Conservation (phyloP, 2,888 invertebrate genomes). For the Agonopterix alstromeriana region DNA sequence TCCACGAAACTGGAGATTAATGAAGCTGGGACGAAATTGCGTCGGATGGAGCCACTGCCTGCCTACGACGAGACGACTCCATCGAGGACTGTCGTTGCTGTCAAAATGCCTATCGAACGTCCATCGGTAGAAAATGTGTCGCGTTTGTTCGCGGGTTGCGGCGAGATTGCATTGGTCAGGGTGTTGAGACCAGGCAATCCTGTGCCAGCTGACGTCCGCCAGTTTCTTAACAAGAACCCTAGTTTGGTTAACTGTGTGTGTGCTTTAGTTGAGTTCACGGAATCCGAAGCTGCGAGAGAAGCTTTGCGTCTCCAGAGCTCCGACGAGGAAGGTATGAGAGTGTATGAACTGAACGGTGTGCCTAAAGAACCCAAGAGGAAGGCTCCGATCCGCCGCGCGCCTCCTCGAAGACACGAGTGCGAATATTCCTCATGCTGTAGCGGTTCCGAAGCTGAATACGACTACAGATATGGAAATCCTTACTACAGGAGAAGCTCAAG, state of each 20-base stretch:
- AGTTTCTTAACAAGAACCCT: conserved; percentile 93
- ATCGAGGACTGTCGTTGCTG: conserved; percentile 92
- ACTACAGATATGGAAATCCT: conserved; percentile 61
- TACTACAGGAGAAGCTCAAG: conserved; percentile 64
- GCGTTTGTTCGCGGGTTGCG: conserved; percentile 90
- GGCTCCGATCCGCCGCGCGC: conserved; percentile 77
- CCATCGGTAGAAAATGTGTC: conserved; percentile 94
- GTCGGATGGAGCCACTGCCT: conserved; percentile 90
- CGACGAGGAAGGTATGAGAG: conserved; percentile 80
- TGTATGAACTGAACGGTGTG: conserved; percentile 85
- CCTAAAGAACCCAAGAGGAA: conserved; percentile 87
- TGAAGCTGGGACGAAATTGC: conserved; percentile 91
- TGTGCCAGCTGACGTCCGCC: conserved; percentile 92
- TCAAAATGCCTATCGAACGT: conserved; percentile 89
- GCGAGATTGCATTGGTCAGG: conserved; percentile 92
- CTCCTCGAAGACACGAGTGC: conserved; percentile 79
- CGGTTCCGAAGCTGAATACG: conserved; percentile 68
- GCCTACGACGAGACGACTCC: conserved; percentile 95
- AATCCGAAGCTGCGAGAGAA: conserved; percentile 89
- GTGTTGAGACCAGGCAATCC: conserved; percentile 93
- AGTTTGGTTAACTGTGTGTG: conserved; percentile 91
- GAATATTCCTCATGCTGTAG: conserved; percentile 77
- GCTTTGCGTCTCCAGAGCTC: conserved; percentile 82
- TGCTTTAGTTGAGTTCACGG: conserved; percentile 93
- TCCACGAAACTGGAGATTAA: conserved; percentile 92